phyloP scores from a whole-genome alignment of 2,113 vertebrate species.

The Pygoscelis adeliae region DNA sequence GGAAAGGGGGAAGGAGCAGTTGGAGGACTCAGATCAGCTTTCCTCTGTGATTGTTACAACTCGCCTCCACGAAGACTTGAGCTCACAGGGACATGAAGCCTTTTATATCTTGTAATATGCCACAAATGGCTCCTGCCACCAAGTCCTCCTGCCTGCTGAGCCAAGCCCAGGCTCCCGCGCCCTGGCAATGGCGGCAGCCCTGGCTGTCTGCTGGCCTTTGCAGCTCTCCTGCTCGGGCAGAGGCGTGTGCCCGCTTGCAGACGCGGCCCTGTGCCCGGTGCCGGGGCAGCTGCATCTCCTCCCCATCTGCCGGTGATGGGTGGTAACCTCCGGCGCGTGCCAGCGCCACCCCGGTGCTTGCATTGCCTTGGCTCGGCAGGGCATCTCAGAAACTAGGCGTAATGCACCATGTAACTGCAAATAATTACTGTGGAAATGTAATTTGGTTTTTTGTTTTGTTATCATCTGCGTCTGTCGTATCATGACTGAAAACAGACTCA shows the following conservation, averaged over 20 bases:
- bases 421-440: not conserved
- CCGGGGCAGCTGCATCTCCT: not conserved
- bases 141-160: not conserved
- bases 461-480: not conserved
- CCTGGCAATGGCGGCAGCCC: not conserved
- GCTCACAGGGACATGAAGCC: not conserved
- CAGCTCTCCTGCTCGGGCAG: not conserved
- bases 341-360: not conserved
- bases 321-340: fast-evolving
- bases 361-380: not conserved
- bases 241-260: not conserved
- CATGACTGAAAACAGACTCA: not conserved
- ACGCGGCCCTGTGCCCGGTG: fast-evolving
- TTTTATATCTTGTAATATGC: fast-evolving
- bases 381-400: not conserved
- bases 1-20: not conserved
- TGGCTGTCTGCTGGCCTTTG: not conserved
- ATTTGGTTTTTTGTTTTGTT: not conserved
- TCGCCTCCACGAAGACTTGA: fast-evolving
- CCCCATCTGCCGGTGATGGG: not conserved
- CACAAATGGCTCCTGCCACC: not conserved
- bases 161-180: not conserved
- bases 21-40: not conserved
- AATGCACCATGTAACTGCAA: not conserved
- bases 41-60: not conserved